Evolutionary conservation across 2,113 vertebrate genomes (phyloP).

Genomic region (Carassius gibelio): DNA sequence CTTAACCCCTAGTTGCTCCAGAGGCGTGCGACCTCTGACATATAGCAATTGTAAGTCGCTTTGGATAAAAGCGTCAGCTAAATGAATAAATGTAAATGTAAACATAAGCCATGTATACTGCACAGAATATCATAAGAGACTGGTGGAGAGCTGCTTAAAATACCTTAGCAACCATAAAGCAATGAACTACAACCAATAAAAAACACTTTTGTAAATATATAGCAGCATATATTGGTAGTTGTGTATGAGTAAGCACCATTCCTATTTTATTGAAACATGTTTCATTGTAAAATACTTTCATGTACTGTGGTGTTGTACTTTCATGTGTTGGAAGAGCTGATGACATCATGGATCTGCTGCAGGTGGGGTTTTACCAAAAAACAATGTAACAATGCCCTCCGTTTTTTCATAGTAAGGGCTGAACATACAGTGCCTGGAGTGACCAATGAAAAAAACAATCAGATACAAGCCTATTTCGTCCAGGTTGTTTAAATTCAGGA

Average conservation of each 20-base stretch:
- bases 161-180: neutral
- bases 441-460: conserved; percentile 66
- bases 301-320: neutral
- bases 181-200: neutral
- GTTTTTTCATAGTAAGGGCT: conserved; percentile 68
- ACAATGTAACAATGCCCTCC: conserved; percentile 72
- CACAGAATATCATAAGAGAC: neutral
- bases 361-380: conserved; percentile 46
- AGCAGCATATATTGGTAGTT: neutral
- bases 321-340: conserved; percentile 52
- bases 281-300: neutral
- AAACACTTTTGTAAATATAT: neutral
- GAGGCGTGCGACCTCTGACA: too few relatives aligned
- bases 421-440: conserved; percentile 55
- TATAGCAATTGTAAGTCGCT: too few relatives aligned
- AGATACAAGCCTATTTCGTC: conserved; percentile 68
- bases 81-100: too few relatives aligned
- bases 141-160: neutral
- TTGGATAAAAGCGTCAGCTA: too few relatives aligned
- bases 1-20: too few relatives aligned
- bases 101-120: neutral
- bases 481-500: conserved; percentile 25
- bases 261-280: neutral
- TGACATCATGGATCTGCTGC: conserved; percentile 52
- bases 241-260: too few relatives aligned